Evolutionary conservation across 2,113 vertebrate genomes (phyloP), one percentile per base, ranked within the genome.

Genomic region (Oreochromis niloticus): DNA sequence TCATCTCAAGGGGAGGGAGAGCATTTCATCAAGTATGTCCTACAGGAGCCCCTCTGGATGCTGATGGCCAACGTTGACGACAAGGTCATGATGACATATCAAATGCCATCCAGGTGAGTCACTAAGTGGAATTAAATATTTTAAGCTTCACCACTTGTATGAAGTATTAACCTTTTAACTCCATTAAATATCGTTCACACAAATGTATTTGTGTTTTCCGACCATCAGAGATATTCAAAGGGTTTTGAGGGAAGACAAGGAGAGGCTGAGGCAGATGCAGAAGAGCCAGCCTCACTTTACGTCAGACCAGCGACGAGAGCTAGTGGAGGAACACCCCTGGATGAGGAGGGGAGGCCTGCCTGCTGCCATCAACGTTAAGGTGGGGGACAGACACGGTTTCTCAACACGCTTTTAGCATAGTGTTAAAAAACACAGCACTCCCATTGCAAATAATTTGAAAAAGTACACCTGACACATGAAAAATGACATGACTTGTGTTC

Each of bases 21-120:
- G 19, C 95, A 89, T 59, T 94, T 97, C 63, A 93, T 97, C 61
- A 97, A 97, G 55, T 97, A 91, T 1, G 96, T 97, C n/a, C 97
- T 97, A 2, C 98, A 98, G 94, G 97, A 98, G 90, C 98, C 98
- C 1, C 92, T 97, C 79, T 99, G 98, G 98, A 95, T 98, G 88
- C 94, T 98, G 80, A 97, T 97, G 97, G 97, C 97, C 3, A 96
- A 98, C 17, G 81, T 97, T 1, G 97, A 98, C 16, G 96, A 98
- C 84, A 93, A 96, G 1, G 88, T 97, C 89, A 98, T 98, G 98
- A 98, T 99, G 98, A 98, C 97, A 0, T 99, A 99, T 94, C 98
- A 99, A 93, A 94, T 99, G 89, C 98, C 98, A 2, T 92, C 97
- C 81, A 94, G 98, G 98, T 99, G 95, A 97, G 95, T 32, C 30